A percentile compares a stretch with the other conserved stretches of the same genome.
Conservation (phyloP, 2,797 vertebrate species). For the Phoxinus dragarum region DNA sequence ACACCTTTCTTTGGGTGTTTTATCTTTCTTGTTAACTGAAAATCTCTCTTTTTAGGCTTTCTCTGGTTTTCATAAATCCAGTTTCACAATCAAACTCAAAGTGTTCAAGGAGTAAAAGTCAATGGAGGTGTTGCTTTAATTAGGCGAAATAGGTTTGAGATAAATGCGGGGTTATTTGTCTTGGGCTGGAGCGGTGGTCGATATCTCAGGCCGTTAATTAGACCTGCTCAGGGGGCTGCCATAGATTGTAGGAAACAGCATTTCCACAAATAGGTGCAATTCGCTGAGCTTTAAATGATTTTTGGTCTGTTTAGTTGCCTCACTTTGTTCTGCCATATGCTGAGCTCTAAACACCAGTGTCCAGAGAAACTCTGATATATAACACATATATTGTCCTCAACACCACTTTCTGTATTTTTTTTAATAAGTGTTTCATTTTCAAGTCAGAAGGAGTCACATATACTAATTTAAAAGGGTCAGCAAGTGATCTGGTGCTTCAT, state of each 20-base stretch:
- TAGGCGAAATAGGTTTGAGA: conserved; percentile 74
- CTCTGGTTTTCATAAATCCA: conserved; percentile 31
- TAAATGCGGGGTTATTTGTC: conserved; percentile 79
- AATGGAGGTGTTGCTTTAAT: conserved; percentile 77
- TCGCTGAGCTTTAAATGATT: conserved; percentile 67
- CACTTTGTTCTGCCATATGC: conserved; percentile 38
- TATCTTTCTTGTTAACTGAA: not conserved
- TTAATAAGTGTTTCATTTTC: conserved; percentile 40
- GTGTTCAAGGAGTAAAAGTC: conserved; percentile 70
- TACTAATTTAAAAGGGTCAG: not conserved
- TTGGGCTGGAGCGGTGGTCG: conserved; percentile 69
- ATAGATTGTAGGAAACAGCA: conserved; percentile 73
- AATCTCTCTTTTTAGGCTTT: conserved; percentile 46
- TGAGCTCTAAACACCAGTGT: conserved; percentile 51
- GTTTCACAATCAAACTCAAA: conserved; percentile 69
- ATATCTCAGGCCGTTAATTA: conserved; percentile 79
- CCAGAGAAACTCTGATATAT: conserved; percentile 5
- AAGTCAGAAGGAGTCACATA: not conserved
- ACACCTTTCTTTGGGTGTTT: not conserved
- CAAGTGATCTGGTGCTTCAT: conserved; percentile 14
- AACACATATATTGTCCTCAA: not conserved
- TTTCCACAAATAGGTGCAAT: conserved; percentile 74
- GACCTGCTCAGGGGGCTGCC: conserved; percentile 69
- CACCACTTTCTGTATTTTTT: not conserved
- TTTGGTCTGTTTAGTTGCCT: conserved; percentile 52